These are phyloP conservation scores for Plutella xylostella DNA, from an alignment of 2,888 invertebrate species.

Conservation along the genomic window DNA sequence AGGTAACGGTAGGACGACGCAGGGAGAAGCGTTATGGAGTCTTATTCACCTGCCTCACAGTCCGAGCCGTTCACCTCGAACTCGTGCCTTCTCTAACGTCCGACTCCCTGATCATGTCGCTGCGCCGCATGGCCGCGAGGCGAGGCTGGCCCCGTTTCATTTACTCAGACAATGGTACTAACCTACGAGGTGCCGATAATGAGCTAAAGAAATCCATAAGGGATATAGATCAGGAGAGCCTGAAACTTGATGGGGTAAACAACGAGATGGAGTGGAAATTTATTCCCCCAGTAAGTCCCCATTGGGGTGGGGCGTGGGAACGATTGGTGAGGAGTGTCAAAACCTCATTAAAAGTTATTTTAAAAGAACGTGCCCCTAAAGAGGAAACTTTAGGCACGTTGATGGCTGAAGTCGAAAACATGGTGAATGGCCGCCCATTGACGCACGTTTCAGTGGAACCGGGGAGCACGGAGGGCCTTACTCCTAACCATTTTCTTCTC, in stretches of 20 bases:
- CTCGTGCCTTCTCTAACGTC: slow-evolving; percentile 14
- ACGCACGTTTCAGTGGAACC: slow-evolving; percentile 22
- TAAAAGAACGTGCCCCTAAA: slow-evolving; percentile 16
- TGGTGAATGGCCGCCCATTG: slow-evolving; percentile 20
- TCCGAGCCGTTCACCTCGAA: slow-evolving; percentile 20
- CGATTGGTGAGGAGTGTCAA: slow-evolving; percentile 19
- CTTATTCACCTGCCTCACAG: slow-evolving; percentile 19
- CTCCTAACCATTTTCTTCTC: slow-evolving; percentile 24
- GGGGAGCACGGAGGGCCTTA: slow-evolving; percentile 18
- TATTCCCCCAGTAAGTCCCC: slow-evolving; percentile 18
- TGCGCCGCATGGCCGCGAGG: slow-evolving; percentile 19
- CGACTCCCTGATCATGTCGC: slow-evolving; percentile 19
- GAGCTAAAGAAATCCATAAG: not conserved
- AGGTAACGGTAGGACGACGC: slow-evolving; percentile 13
- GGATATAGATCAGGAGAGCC: not conserved
- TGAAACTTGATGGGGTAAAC: slow-evolving; percentile 5
- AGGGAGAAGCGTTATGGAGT: slow-evolving; percentile 16
- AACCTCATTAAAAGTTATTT: slow-evolving; percentile 12
- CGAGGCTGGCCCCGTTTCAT: slow-evolving; percentile 17
- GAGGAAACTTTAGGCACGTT: slow-evolving; percentile 11
- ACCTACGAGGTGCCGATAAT: slow-evolving; percentile 8
- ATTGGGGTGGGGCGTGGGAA: slow-evolving; percentile 20
- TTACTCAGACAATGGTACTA: slow-evolving; percentile 17
- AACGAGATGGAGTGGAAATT: slow-evolving; percentile 14
- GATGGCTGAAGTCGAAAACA: no score